A percentile compares a stretch with the other conserved stretches of the same genome.
phyloP scores from a whole-genome alignment of 2,888 invertebrate species.

The Cryptocephalus moraei region DNA sequence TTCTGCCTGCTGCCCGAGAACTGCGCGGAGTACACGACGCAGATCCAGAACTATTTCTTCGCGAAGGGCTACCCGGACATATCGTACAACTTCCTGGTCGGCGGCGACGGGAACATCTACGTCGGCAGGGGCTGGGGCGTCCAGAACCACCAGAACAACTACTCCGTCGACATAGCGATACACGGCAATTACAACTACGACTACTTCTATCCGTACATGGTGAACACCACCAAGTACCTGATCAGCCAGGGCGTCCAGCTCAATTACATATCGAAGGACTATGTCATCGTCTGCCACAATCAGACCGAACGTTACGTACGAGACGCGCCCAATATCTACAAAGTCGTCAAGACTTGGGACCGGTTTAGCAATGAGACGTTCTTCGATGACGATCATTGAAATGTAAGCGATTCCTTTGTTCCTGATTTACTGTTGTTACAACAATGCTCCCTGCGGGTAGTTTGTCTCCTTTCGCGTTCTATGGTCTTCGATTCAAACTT shows the following conservation, averaged over 20 bases:
- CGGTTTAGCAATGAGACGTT: neutral
- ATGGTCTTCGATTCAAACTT: too few relatives aligned
- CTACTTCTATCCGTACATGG: constrained; percentile 31
- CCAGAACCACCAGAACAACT: constrained; percentile 22
- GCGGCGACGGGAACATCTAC: constrained; percentile 70
- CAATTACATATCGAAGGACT: constrained; percentile 35
- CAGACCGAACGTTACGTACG: constrained; percentile 40
- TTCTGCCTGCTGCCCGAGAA: constrained; percentile 35
- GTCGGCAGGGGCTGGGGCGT: constrained; percentile 44
- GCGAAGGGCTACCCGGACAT: constrained; percentile 35
- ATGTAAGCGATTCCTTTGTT: too few relatives aligned
- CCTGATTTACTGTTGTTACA: too few relatives aligned
- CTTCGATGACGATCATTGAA: neutral
- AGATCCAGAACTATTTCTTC: constrained; percentile 36
- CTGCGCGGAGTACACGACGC: constrained; percentile 42
- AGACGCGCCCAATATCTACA: constrained; percentile 40
- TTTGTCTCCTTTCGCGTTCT: too few relatives aligned
- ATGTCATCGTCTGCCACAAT: constrained; percentile 43
- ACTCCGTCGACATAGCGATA: constrained; percentile 15
- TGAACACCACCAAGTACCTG: constrained; percentile 37
- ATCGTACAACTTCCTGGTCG: constrained; percentile 42
- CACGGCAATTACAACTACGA: constrained; percentile 14
- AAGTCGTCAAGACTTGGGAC: neutral
- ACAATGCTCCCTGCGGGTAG: too few relatives aligned
- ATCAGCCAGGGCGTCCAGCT: constrained; percentile 36